A percentile compares a stretch with the other conserved stretches of the same genome.
phyloP scores from a whole-genome alignment of 1,140 invertebrate species.

The Heliconius eleuchia region DNA sequence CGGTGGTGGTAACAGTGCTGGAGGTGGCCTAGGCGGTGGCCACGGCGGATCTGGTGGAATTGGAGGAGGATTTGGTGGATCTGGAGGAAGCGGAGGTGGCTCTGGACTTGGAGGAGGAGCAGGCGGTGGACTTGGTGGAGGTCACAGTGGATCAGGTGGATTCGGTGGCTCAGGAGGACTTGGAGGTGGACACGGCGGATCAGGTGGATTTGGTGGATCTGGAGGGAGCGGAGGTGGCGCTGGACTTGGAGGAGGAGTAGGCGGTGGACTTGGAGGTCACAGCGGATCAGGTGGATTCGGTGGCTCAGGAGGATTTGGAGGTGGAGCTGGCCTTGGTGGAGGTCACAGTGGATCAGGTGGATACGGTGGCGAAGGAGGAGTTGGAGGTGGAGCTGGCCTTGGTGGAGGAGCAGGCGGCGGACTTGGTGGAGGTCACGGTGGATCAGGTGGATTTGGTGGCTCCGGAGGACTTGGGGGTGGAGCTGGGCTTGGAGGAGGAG shows the following conservation, averaged over 20 bases:
- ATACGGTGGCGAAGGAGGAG: constrained; percentile 33
- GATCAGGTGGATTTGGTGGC: constrained; percentile 24
- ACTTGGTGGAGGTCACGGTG: constrained; percentile 31
- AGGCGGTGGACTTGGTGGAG: constrained; percentile 61
- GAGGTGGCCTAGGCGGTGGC: constrained; percentile 36
- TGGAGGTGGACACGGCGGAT: constrained; percentile 43
- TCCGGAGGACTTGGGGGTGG: constrained; percentile 21
- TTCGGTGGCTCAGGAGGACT: constrained; percentile 27
- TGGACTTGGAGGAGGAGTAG: constrained; percentile 32
- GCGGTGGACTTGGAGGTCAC: constrained; percentile 41
- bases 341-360: constrained; percentile 56
- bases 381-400: constrained; percentile 30
- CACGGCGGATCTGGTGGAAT: constrained; percentile 41
- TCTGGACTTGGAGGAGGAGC: constrained; percentile 44
- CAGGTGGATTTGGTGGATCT: constrained; percentile 37
- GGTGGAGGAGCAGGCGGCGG: constrained; percentile 54
- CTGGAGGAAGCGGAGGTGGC: constrained; percentile 37
- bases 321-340: constrained; percentile 35
- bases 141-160: constrained; percentile 39
- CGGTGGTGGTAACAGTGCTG: constrained; percentile 40
- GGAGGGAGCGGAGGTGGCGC: constrained; percentile 33
- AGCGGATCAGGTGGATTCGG: constrained; percentile 41
- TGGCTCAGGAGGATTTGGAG: constrained; percentile 15
- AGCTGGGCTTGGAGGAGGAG: constrained; percentile 34
- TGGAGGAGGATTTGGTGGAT: constrained; percentile 50